Percentiles rank a stretch among this genome's conserved stretches.
Conservation (phyloP, 2,888 invertebrate species). For the Drosophila mimetica region DNA sequence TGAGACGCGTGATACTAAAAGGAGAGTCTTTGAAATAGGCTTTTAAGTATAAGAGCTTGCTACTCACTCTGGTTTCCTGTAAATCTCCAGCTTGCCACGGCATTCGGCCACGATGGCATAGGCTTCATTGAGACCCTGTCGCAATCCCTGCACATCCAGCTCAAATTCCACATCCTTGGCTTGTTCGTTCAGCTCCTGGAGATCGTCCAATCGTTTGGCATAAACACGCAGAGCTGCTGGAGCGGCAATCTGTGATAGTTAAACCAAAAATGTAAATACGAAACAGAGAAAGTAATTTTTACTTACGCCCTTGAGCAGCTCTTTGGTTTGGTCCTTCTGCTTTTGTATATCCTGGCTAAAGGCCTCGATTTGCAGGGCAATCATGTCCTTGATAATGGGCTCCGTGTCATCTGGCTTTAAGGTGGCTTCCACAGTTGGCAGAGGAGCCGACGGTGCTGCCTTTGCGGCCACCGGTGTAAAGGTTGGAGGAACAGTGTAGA, state of each 20-base stretch:
- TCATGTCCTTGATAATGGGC: conserved; percentile 86
- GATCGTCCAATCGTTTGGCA: conserved; percentile 85
- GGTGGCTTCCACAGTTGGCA: not conserved
- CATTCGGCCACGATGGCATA: conserved; percentile 83
- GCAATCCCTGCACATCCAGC: conserved; percentile 86
- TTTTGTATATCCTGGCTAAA: conserved; percentile 89
- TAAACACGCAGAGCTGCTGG: conserved; percentile 86
- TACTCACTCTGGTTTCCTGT: conserved; percentile 82
- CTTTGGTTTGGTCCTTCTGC: conserved; percentile 86
- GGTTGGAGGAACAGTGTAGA: conserved; percentile 79
- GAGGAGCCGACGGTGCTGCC: conserved; percentile 1
- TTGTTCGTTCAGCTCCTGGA: conserved; percentile 87
- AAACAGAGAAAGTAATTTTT: accelerated
- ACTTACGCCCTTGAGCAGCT: conserved; percentile 81
- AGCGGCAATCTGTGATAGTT: conserved; percentile 84
- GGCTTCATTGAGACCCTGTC: conserved; percentile 85
- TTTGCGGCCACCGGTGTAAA: conserved; percentile 66
- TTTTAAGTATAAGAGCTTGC: not conserved
- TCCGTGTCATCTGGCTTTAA: conserved; percentile 65
- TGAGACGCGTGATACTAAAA: conserved; percentile 75
- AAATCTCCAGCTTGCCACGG: conserved; percentile 81
- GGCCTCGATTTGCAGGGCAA: conserved; percentile 87
- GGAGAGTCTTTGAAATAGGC: too few species aligned
- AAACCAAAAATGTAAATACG: too few species aligned
- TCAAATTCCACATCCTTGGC: conserved; percentile 87